These are phyloP conservation scores for Amphilophus citrinellus DNA, from an alignment of 2,113 vertebrate species.

Conservation along the genomic window DNA sequence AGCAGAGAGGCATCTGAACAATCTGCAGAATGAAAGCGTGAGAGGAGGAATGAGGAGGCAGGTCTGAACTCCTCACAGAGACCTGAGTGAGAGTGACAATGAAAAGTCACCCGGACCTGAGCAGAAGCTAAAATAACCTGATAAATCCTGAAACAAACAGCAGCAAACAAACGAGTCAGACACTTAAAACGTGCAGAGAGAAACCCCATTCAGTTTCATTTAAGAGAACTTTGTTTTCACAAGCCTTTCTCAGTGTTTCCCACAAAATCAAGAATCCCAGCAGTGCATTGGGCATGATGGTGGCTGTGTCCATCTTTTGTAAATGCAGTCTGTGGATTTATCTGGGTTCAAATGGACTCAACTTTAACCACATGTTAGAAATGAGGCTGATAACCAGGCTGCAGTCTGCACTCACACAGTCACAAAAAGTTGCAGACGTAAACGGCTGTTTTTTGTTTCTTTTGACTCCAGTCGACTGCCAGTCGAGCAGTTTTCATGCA, in stretches of 20 bases:
- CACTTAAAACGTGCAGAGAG: neutral
- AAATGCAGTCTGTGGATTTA: neutral
- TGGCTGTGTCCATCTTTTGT: neutral
- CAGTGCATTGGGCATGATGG: neutral
- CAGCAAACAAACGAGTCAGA: neutral
- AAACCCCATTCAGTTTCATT: neutral
- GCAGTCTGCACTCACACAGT: neutral
- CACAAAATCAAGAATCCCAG: neutral
- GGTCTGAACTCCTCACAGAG: slow-evolving; percentile 3
- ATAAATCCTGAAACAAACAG: too few species aligned
- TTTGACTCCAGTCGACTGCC: too few species aligned
- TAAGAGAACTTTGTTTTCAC: fast-evolving
- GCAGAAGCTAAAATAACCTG: neutral
- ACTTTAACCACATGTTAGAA: neutral
- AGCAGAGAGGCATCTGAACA: slow-evolving; percentile 32
- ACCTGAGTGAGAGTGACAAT: neutral
- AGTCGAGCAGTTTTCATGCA: too few species aligned
- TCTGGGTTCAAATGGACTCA: neutral
- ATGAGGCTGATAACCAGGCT: neutral
- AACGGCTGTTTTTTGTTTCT: neutral
- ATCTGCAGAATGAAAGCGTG: slow-evolving; percentile 39
- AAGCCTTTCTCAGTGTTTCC: fast-evolving
- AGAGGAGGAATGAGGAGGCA: slow-evolving; percentile 9
- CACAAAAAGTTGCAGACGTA: neutral
- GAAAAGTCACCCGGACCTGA: neutral